Conservation (phyloP, 2,113 vertebrate genomes). For the Mesembrinibis cayennensis region DNA sequence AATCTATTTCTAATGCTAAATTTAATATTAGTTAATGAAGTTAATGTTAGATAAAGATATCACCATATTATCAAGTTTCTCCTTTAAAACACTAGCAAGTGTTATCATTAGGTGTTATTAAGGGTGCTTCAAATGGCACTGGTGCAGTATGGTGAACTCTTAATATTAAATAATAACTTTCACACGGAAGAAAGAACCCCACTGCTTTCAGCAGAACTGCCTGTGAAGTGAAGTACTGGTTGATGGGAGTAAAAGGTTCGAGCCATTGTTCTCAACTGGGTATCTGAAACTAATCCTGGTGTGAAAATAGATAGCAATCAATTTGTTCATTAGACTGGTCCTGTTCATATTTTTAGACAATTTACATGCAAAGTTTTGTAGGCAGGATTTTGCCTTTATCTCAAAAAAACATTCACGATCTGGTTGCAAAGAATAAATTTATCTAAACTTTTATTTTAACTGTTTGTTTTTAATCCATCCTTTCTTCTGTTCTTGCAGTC, state of each 20-base stretch:
- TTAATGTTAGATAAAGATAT: neutral
- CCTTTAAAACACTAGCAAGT: neutral
- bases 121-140: neutral
- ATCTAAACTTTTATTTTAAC: neutral
- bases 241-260: neutral
- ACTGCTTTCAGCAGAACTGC: neutral
- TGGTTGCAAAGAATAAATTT: neutral
- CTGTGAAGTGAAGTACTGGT: neutral
- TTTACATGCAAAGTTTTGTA: neutral
- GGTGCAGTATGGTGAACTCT: neutral
- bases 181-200: neutral
- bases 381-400: neutral
- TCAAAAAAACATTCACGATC: neutral
- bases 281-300: neutral
- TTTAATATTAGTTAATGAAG: neutral
- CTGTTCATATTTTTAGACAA: neutral
- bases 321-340: neutral
- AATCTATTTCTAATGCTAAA: neutral
- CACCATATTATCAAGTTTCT: neutral
- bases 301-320: neutral
- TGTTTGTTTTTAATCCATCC: neutral
- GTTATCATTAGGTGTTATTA: neutral
- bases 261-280: neutral
- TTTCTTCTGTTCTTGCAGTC: slow-evolving; percentile 78
- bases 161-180: neutral